Conservation (phyloP, 2,888 invertebrate genomes). For the Chrysomela aeneicollis region DNA sequence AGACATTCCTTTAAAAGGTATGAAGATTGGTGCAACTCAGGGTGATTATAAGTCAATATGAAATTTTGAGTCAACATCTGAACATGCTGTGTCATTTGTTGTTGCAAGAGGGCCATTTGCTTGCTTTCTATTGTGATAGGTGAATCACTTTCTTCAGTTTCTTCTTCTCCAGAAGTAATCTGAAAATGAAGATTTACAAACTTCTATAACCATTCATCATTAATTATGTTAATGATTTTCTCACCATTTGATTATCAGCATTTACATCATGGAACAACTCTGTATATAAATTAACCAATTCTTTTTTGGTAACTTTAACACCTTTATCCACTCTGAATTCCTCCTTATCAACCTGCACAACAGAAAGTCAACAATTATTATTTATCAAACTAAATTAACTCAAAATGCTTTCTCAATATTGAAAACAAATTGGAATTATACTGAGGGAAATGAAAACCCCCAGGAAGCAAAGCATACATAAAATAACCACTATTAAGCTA, state of each 20-base stretch:
- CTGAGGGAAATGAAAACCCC: conserved; percentile 8
- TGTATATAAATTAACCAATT: conserved; percentile 81
- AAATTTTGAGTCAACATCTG: conserved; percentile 82
- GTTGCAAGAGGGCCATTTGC: conserved; percentile 57
- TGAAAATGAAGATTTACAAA: too few species aligned
- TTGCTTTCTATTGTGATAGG: neutral
- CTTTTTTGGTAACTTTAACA: conserved; percentile 79
- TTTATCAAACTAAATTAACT: too few species aligned
- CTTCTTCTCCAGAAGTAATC: too few species aligned
- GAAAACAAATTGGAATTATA: too few species aligned
- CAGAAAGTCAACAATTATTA: too few species aligned
- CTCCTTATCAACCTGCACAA: conserved; percentile 66
- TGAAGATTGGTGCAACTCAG: conserved; percentile 66
- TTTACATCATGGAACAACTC: conserved; percentile 80
- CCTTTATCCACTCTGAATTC: conserved; percentile 80
- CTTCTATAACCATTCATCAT: too few species aligned
- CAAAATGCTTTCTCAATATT: too few species aligned
- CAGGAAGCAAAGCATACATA: too few species aligned
- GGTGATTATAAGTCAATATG: conserved; percentile 75
- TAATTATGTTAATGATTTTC: too few species aligned
- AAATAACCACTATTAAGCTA: too few species aligned
- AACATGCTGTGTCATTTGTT: conserved; percentile 83
- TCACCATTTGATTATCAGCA: neutral
- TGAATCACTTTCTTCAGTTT: neutral
- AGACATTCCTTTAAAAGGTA: conserved; percentile 63